Base-by-base conservation (phyloP, 1,140 invertebrate genomes). In the Mactra quadrangularis region DNA sequence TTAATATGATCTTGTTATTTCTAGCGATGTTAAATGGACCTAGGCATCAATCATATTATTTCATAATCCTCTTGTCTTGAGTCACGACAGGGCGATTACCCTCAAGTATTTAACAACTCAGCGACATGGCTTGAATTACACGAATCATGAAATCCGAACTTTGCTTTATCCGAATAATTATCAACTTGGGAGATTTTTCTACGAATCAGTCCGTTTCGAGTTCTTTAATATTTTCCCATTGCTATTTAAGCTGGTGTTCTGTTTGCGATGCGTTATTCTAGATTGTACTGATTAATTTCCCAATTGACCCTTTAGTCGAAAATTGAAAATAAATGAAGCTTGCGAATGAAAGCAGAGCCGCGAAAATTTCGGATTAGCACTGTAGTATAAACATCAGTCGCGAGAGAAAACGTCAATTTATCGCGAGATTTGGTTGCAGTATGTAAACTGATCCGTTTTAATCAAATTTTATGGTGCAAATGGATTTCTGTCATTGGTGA, bases 261-360 rank as follows among this genome's bases (percentile, higher is more conserved):
- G n/a, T 33, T 50, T 22, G 29, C 22, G 13, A 31, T 41, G 41
- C n/a, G 62, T 57, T 52, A 9, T 35, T 68, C 19, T 33, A 52
- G 57, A 78, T 78, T 78, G 68, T 66, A 53, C 64, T 78, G 76
- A 78, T 78, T 78, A 78, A 78, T 78, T 78, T 78, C 76, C 76
- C 76, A n/a, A 52, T 78, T 78, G 76, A 78, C 76, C 76, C 76
- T 78, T 68, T 68, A 55, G 76, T 68, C 55, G 76, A 78, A 78
- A 78, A 78, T 78, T 78, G 76, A 78, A 78, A 78, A 66, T 68
- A 64, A 78, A 78, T 78, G 76, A 78, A 78, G 76, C 76, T 68
- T 68, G 50, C 62, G 9, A 19, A 27, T 27, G 19, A 25, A 66
- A 47, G 11, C 15, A 35, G 50, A 68, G 76, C 52, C 22, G 60